Evolutionary conservation across 2,888 invertebrate species (phyloP), one percentile per base, ranked within the genome.

Genomic region (Melinaea menophilus): DNA sequence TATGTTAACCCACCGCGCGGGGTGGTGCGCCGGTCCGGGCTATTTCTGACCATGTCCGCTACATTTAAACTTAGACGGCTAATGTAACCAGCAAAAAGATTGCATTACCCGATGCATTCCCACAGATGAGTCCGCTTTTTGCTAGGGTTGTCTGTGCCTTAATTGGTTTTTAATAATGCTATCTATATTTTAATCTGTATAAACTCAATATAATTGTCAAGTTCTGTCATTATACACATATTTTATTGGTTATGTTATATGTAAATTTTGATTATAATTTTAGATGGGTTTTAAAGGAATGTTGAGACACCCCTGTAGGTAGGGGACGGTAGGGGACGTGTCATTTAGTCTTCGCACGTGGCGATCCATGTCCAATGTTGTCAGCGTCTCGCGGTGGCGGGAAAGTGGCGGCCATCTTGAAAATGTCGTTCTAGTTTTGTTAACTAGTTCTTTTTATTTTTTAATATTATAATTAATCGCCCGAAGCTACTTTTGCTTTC

Each of bases 101-200:
- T 77, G 79, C 81, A 84, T 83, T 84, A 79, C 84, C 71, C 69
- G 78, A 77, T 77, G 76, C 82, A 88, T 88, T 89, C 88, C 84
- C 88, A 87, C 86, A 85, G 80, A 74, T 72, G 69, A 75, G 69
- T 69, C 68, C 70, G 70, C 78, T 88, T 88, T 85, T 85, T 82
- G 67, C 67, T 71, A 76, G 74, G 73, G 74, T 61, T 71, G 69
- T 51, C 58, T 68, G 64, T 31, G 64, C 66, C 64, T 69, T 72
- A 70, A 71, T 73, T 71, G 69, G 69, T 70, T 70, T 69, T 72
- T 72, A 71, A 73, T 72, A 63, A 68, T 69, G 69, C 65, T 69
- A 33, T 56, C 47, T 63, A 60, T 60, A 63, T 63, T 54, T 63
- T 59, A 56, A 63, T 59, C 56, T 51, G n/a, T 51, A 11, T 31